These are phyloP conservation scores for Passer montanus DNA, from an alignment of 2,113 vertebrate genomes.

Conservation along the genomic window DNA sequence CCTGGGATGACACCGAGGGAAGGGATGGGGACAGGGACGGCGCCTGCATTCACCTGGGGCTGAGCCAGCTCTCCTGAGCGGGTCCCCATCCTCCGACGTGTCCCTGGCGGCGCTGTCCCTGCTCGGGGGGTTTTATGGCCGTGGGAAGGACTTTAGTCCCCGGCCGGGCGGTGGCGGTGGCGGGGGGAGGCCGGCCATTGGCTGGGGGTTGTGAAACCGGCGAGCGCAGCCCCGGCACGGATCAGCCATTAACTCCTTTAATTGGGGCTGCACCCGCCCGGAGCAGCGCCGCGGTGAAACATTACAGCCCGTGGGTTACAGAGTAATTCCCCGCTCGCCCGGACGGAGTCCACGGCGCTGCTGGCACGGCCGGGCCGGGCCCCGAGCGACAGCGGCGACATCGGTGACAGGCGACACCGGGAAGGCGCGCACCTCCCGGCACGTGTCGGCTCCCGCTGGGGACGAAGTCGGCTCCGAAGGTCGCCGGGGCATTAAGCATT, in stretches of 20 bases:
- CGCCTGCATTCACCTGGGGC: constrained; percentile 47
- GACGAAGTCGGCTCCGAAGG: constrained; percentile 53
- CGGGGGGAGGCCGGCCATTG: neutral
- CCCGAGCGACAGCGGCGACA: neutral
- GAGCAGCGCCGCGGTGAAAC: neutral
- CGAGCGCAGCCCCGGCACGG: neutral
- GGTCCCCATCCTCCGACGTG: constrained; percentile 25
- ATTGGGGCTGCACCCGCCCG: neutral
- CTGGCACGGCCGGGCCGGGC: neutral
- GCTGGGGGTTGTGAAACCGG: constrained; percentile 49
- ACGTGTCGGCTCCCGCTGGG: neutral
- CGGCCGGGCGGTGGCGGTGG: neutral
- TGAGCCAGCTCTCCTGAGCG: constrained; percentile 16
- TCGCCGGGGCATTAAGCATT: constrained; percentile 51
- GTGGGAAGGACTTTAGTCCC: constrained; percentile 66
- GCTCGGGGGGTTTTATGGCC: constrained; percentile 27
- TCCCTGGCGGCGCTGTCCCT: neutral
- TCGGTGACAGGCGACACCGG: neutral
- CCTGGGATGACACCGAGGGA: neutral
- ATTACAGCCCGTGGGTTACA: neutral
- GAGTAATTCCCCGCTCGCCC: neutral
- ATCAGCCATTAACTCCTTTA: constrained; percentile 64
- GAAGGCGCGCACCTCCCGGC: neutral
- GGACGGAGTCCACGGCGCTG: neutral
- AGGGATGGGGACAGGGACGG: neutral